These are phyloP conservation scores for Chydorus sphaericus DNA, from an alignment of 2,888 invertebrate species.

Conservation along the genomic window DNA sequence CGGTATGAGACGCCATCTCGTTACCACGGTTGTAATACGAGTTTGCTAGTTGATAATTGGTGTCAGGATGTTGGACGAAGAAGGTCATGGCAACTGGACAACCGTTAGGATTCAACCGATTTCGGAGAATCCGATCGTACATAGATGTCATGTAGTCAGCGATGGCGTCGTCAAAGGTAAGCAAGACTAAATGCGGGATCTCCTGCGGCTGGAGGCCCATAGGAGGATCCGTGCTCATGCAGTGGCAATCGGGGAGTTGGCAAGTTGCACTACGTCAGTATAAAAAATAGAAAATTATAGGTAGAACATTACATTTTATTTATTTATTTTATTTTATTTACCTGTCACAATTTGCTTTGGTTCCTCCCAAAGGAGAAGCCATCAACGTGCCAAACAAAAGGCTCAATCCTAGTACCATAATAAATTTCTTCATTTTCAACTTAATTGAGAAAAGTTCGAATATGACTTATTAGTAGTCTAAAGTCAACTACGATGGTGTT, in stretches of 20 bases:
- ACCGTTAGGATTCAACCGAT: constrained; percentile 43
- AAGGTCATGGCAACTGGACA: constrained; percentile 48
- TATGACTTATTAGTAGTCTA: too few relatives aligned
- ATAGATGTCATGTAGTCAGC: constrained; percentile 32
- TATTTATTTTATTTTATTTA: too few relatives aligned
- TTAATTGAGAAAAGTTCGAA: too few relatives aligned
- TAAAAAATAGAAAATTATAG: too few relatives aligned
- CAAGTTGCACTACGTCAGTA: neutral
- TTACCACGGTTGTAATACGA: constrained; percentile 42
- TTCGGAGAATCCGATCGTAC: constrained; percentile 34
- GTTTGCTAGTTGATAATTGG: constrained; percentile 46
- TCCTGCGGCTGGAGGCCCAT: neutral
- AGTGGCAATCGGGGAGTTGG: neutral
- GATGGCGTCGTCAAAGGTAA: constrained; percentile 52
- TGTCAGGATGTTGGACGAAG: constrained; percentile 57
- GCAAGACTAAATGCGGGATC: constrained; percentile 40
- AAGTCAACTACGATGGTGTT: too few relatives aligned
- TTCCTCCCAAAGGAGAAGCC: too few relatives aligned
- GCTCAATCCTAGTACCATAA: too few relatives aligned
- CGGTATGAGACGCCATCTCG: constrained; percentile 55
- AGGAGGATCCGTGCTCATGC: neutral
- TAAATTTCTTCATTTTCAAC: too few relatives aligned
- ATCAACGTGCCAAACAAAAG: too few relatives aligned
- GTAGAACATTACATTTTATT: too few relatives aligned
- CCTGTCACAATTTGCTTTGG: too few relatives aligned